Conservation (phyloP, 2,113 vertebrate genomes). For the Amphilophus citrinellus region DNA sequence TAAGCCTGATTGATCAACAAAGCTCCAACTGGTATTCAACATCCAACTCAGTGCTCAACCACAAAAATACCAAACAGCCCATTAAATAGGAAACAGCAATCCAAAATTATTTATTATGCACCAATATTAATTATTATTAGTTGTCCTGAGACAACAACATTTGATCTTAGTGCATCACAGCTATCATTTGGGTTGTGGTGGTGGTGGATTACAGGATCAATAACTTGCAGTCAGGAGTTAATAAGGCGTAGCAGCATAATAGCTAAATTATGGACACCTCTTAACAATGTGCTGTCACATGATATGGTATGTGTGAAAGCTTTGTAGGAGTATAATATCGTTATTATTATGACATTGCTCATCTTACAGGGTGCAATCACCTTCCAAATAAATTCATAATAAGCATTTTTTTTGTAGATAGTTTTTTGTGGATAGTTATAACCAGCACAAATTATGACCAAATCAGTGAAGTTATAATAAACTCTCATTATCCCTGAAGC, state of each 20-base stretch:
- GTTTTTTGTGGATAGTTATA: background rate
- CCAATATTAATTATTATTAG: conserved; percentile 5
- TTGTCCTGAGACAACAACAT: background rate
- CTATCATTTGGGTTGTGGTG: background rate
- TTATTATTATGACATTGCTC: background rate
- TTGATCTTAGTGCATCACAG: background rate
- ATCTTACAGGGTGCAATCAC: background rate
- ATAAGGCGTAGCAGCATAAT: background rate
- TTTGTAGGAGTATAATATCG: conserved; percentile 1
- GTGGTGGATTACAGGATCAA: background rate
- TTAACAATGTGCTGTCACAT: background rate
- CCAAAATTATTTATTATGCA: background rate
- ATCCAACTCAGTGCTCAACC: background rate
- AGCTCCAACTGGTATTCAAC: background rate
- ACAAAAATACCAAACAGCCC: background rate
- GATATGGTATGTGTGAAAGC: background rate
- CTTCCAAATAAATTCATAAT: background rate
- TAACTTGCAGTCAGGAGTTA: conserved; percentile 1
- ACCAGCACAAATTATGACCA: background rate
- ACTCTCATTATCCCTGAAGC: background rate
- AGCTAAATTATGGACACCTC: conserved; percentile 1
- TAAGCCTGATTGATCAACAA: background rate
- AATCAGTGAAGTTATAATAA: background rate
- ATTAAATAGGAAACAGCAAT: conserved; percentile 11
- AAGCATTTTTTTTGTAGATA: background rate